Evolutionary conservation across 2,797 vertebrate genomes (phyloP), one percentile per base, ranked within the genome.

Genomic region (Eupleurogrammus muticus): DNA sequence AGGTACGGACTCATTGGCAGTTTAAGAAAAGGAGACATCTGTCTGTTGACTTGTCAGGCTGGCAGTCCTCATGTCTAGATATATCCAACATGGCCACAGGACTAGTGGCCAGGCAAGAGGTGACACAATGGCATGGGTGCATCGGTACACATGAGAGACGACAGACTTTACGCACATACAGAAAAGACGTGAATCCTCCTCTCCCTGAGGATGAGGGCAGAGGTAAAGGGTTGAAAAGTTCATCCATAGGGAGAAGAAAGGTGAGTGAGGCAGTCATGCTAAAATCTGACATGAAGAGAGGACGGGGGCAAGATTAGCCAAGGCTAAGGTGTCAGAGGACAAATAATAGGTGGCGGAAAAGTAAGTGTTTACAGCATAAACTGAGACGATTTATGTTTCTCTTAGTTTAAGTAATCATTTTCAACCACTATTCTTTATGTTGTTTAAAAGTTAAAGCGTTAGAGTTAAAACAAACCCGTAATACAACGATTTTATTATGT

Each of bases 151-250:
- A 52, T 42, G 66, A 23, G 36, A 76, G 70, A 72, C 24, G 19
- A 13, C 70, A 49, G 46, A 38, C 57, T 75, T 62, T 55, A 34
- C n/a, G n/a, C n/a, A n/a, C n/a, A n/a, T n/a, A 71, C 77, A 85
- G 79, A 52, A 36, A 64, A 70, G 49, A 56, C 5, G 9, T 1
- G 16, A 70, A 80, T 50, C 51, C 75, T 66, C 46, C 52, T 4
- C 55, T 80, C 71, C 76, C 70, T 0, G 28, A 79, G 78, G 61
- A 88, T 52, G 21, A 55, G 84, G 81, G 65, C 75, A 67, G 77
- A 84, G 83, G 73, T 83, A 79, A 90, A 77, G 87, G 82, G 90
- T 90, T 90, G 88, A 93, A 89, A 80, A 92, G 90, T 92, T 93
- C 90, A 93, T 57, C 49, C 35, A 8, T 32, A 47, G 68, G 66